Evolutionary conservation across 2,888 invertebrate genomes (phyloP), one percentile per base, ranked within the genome.

Genomic region (Lysandra coridon): DNA sequence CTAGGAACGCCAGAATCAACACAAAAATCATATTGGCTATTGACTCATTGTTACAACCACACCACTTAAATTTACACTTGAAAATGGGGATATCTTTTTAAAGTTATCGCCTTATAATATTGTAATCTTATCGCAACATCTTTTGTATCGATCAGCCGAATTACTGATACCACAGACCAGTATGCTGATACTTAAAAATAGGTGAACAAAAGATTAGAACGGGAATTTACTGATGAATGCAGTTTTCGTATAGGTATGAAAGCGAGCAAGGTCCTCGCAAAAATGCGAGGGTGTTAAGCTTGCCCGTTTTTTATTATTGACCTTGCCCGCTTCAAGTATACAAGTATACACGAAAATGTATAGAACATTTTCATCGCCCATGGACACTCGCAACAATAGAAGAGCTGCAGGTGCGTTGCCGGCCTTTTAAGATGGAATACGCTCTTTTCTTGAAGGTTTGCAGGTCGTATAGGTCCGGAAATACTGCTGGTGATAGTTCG

Each of bases 11-110:
- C 78, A 88, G 12, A 14, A 86, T 85, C 84, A 90, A 82, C 84
- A 90, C 84, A 86, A 92, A 77, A 78, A 88, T 78, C 80, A 85
- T 83, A 81, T 85, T 83, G 81, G 85, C 87, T 73, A 86, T 89
- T 85, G 87, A 84, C 89, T 89, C 91, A 92, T 91, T 81, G 82
- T 87, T 85, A 79, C 83, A 79, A 80, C 82, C 87, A 86, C 87
- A 82, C 80, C 85, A 87, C 88, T 84, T 85, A 82, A 84, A 82
- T 85, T 84, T 82, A 82, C 85, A 85, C 84, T 85, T 85, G 86
- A 81, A 88, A 90, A 87, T 90, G 87, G 79, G 82, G 60, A 69
- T 83, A 83, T 84, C 86, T 62, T 14, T 81, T 76, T 53, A 77
- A 79, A 87, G 86, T 84, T 83, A 82, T 85, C 85, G 86, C 85